A percentile compares a stretch with the other conserved stretches of the same genome.
Evolutionary conservation across 2,797 vertebrate genomes (phyloP).

Genomic region (Sphenodon punctatus): DNA sequence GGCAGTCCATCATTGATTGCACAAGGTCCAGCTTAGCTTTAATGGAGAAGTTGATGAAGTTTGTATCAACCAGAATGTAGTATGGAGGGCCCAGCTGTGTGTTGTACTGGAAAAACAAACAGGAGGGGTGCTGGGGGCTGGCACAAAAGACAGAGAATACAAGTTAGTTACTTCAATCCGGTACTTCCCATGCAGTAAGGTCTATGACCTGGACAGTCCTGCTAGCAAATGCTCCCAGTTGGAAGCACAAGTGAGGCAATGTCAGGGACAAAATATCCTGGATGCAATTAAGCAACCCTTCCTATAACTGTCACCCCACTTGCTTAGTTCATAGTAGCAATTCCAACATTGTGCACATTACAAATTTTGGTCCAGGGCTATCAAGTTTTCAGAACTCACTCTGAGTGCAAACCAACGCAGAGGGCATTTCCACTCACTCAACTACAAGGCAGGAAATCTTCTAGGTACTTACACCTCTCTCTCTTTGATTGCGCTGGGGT

Average conservation of each 20-base stretch:
- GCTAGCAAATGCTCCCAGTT: not conserved
- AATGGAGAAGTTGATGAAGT: constrained; percentile 99
- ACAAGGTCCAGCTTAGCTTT: constrained; percentile 97
- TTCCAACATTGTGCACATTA: not conserved
- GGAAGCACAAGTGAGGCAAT: not conserved
- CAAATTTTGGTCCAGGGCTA: not conserved
- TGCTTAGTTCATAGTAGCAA: not conserved
- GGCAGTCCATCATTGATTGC: constrained; percentile 99
- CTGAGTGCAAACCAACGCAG: not conserved
- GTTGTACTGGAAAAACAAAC: constrained; percentile 98
- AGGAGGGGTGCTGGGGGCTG: constrained; percentile 92
- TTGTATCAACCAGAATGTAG: constrained; percentile 94
- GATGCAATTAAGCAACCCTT: accelerated
- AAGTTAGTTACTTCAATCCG: constrained; percentile 2
- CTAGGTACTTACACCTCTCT: constrained; percentile 87
- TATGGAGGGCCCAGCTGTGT: constrained; percentile 97
- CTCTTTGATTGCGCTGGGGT: constrained; percentile 88
- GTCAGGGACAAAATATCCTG: not conserved
- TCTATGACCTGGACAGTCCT: not conserved
- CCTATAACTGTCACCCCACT: accelerated
- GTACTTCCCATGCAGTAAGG: not conserved
- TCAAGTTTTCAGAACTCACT: not conserved
- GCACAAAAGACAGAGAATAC: constrained; percentile 38
- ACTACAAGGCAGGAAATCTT: constrained; percentile 1
- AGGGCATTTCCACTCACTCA: not conserved